Evolutionary conservation across 2,888 invertebrate genomes (phyloP).

Genomic region (Brachyptera putata): DNA sequence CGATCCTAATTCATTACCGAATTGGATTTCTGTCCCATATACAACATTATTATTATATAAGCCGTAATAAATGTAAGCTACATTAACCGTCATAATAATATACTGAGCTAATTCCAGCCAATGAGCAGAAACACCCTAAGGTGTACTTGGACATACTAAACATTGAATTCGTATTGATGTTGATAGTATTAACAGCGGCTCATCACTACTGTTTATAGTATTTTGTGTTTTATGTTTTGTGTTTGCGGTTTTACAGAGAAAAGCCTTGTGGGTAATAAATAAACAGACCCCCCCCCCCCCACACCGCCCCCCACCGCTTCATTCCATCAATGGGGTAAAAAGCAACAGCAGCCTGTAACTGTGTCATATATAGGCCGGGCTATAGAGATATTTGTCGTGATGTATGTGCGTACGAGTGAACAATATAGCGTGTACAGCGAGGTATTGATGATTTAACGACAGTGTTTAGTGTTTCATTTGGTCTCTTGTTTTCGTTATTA

Average conservation of each 20-base stretch:
- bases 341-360: conserved; percentile 30
- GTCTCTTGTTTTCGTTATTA: conserved; percentile 25
- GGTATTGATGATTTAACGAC: conserved; percentile 34
- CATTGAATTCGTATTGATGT: conserved; percentile 30
- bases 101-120: conserved; percentile 32
- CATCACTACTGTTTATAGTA: conserved; percentile 24
- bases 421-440: conserved; percentile 32
- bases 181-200: conserved; percentile 30
- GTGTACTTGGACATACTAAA: conserved; percentile 30
- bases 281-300: conserved; percentile 31
- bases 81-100: conserved; percentile 32
- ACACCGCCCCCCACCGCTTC: no score
- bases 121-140: conserved; percentile 33
- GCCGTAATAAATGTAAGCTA: conserved; percentile 31
- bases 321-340: conserved; percentile 26
- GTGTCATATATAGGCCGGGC: conserved; percentile 32
- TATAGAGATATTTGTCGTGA: conserved; percentile 30
- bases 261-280: conserved; percentile 35
- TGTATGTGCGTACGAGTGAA: conserved; percentile 24
- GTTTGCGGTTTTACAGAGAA: conserved; percentile 34
- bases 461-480: conserved; percentile 22
- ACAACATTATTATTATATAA: conserved; percentile 27
- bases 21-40: conserved; percentile 20
- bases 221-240: conserved; percentile 26
- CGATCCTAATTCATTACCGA: conserved; percentile 30